Percentiles rank a stretch among this genome's conserved stretches.
phyloP scores from a whole-genome alignment of 2,113 vertebrate species.

The Pygoscelis antarcticus region DNA sequence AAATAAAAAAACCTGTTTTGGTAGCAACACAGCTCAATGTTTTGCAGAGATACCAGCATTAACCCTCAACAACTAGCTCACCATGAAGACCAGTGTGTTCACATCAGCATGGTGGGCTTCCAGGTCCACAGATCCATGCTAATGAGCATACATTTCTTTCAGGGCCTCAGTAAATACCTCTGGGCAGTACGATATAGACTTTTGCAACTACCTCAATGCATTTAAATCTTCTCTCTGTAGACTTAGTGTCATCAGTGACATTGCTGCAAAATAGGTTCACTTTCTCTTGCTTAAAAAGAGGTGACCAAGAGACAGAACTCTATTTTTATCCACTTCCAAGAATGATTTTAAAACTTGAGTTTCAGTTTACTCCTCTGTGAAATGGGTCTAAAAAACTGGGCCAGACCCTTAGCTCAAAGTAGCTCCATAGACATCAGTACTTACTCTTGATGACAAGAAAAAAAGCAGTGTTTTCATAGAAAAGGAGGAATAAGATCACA shows the following conservation, averaged over 20 bases:
- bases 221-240: neutral
- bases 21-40: neutral
- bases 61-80: neutral
- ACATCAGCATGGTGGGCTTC: neutral
- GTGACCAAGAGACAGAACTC: neutral
- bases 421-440: neutral
- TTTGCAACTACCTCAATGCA: neutral
- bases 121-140: neutral
- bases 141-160: neutral
- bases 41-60: neutral
- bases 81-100: neutral
- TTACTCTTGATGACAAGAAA: neutral
- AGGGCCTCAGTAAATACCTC: neutral
- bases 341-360: neutral
- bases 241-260: neutral
- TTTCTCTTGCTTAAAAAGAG: neutral
- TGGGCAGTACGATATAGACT: neutral
- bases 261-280: neutral
- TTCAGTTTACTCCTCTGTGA: neutral
- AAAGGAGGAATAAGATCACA: neutral
- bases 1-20: neutral
- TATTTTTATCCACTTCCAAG: neutral
- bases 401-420: neutral
- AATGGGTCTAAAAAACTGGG: neutral
- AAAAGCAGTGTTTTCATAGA: neutral